Percentiles rank a stretch among this genome's conserved stretches.
Conservation (phyloP, 2,797 vertebrate species). For the Sciurus carolinensis region DNA sequence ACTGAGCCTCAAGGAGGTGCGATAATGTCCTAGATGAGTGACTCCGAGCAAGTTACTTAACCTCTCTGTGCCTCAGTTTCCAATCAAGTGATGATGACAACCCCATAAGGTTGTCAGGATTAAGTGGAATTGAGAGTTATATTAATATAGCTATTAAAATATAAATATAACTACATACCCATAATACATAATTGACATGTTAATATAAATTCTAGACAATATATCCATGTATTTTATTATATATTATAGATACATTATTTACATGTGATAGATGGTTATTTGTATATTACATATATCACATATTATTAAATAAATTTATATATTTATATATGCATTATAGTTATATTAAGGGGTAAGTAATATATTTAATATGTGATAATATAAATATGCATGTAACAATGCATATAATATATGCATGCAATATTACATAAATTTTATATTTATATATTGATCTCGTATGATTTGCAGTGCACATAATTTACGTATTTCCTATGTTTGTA, state of each 20-base stretch:
- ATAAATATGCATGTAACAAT: too few species aligned
- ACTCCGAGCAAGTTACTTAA: neutral
- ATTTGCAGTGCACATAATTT: neutral
- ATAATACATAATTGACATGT: neutral
- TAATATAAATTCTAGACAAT: neutral
- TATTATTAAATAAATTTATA: too few species aligned
- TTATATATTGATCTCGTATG: too few species aligned
- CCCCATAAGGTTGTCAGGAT: neutral
- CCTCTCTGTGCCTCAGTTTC: neutral
- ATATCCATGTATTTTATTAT: neutral
- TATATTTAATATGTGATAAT: too few species aligned
- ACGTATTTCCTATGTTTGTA: too few species aligned
- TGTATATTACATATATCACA: too few species aligned
- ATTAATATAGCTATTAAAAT: neutral
- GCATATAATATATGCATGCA: too few species aligned
- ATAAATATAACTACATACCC: neutral
- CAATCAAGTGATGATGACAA: neutral
- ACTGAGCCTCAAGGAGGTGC: neutral
- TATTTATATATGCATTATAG: too few species aligned
- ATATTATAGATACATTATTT: neutral
- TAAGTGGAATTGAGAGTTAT: neutral
- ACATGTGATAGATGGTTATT: neutral
- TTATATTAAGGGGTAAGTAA: too few species aligned
- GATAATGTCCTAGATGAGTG: neutral
- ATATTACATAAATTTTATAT: too few species aligned